Evolutionary conservation across 2,888 invertebrate species (phyloP).

Genomic region (Morinoia aosen): DNA sequence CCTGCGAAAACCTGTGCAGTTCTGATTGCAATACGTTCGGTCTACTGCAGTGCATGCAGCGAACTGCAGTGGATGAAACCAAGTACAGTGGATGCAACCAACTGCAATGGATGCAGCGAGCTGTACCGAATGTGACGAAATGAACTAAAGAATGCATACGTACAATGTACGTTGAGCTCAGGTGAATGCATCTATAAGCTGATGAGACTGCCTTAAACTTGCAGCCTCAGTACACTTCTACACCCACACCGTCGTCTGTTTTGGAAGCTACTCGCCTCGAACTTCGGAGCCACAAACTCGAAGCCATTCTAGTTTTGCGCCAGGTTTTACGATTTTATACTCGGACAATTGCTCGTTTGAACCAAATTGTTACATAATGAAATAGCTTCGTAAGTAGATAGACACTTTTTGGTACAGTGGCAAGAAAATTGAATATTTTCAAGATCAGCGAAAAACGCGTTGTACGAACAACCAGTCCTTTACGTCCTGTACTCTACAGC

Average conservation of each 20-base stretch:
- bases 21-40: too few relatives aligned
- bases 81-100: not conserved
- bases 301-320: not conserved
- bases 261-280: too few relatives aligned
- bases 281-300: not conserved
- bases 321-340: not conserved
- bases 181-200: not conserved
- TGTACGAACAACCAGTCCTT: too few relatives aligned
- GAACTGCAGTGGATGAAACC: too few relatives aligned
- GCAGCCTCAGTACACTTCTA: not conserved
- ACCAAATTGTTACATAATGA: not conserved
- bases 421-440: not conserved
- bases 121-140: not conserved
- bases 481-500: too few relatives aligned
- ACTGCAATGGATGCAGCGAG: too few relatives aligned
- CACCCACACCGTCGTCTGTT: not conserved
- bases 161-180: not conserved
- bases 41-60: not conserved
- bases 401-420: not conserved
- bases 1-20: too few relatives aligned
- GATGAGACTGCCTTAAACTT: not conserved
- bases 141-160: not conserved
- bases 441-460: not conserved
- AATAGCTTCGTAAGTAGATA: not conserved
- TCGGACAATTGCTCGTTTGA: not conserved